Base-by-base conservation (phyloP, 1,140 invertebrate genomes). In the Heterodera carotae region DNA sequence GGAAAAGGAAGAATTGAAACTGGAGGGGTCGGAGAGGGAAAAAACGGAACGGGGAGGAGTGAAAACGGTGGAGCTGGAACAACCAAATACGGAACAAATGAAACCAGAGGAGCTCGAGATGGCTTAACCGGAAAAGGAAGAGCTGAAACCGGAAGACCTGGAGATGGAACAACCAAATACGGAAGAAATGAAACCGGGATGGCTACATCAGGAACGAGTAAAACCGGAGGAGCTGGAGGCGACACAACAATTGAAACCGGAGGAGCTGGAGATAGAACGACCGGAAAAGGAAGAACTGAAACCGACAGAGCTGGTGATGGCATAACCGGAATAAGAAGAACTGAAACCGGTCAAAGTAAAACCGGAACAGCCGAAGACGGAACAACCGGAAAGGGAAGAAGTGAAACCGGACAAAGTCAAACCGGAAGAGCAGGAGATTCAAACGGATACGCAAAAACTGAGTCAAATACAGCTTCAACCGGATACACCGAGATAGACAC, bases 141-240 rank as follows among this genome's bases (percentile, higher is more conserved):
- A 76, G 78, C 22, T 31, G 8, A 12, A 27, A 18, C n/a, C 69
- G 75, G 85, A n/a, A n/a, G n/a, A n/a, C n/a, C n/a, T n/a, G 59
- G 43, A 29, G 22, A 29, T 53, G 75, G 31, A 78, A 76, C 18
- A 78, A 39, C 36, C 36, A 39, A 39, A 6, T 39, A 4, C 10
- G 36, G 69, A 76, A 36, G 31, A 76, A 76, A 59, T 31, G 8
- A 12, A 27, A 18, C n/a, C 69, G 75, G 85, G n/a, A 27, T n/a
- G n/a, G n/a, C n/a, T n/a, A n/a, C n/a, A n/a, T n/a, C 56, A 15
- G 56, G 18, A n/a, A 33, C 4, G 75, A 34, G 5, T 39, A 22
- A 27, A 74, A 76, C 33, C 33, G 10, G n/a, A n/a, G n/a, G 25
- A 39, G 33, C 53, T 10, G 12, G 68, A 12, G 39, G n/a, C 77